Base-by-base conservation (phyloP, 2,888 invertebrate genomes). In the Plemyria rubiginata region DNA sequence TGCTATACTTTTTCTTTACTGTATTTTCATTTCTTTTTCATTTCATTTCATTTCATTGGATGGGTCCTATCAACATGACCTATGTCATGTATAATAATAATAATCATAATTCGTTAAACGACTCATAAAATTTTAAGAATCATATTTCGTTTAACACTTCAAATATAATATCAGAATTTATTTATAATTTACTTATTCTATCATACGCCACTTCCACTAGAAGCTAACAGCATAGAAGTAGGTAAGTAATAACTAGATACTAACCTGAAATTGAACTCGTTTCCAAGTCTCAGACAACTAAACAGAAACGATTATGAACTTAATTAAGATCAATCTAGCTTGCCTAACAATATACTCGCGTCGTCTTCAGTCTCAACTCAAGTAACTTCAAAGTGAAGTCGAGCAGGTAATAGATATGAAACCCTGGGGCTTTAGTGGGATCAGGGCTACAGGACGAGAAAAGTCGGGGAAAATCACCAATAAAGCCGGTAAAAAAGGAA, bases 341-440 rank as follows among this genome's bases (percentile, higher is more conserved):
- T 54, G 48, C 48, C 48, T 52, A 22, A 57, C 49, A 52, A 22
- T 46, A 41, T 38, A 61, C 53, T 43, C 22, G 36, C 22, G 9
- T 7, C 41, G 29, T 45, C 53, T 28, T 36, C 28, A 58, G 60
- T 65, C 60, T 62, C 63, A 67, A 68, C 60, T 62, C 63, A 67
- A 68, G 70, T 76, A 65, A 74, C 73, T 74, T 70, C 75, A 72
- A 72, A 71, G 77, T 76, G 66, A 72, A 78, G 66, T 72, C 70
- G 53, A 72, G 73, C 79, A 79, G 73, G 74, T 80, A 80, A 79
- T 80, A 74, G 77, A 71, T 72, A 72, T 67, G 68, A 57, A 72
- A 70, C 68, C 74, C 65, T 61, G 7, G 62, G 54, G 68, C 54
- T 58, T 46, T n/a, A 46, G 53, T 15, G 11, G 55, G 61, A 57